Conservation (phyloP, 2,888 invertebrate genomes). For the Lithosia quadra region DNA sequence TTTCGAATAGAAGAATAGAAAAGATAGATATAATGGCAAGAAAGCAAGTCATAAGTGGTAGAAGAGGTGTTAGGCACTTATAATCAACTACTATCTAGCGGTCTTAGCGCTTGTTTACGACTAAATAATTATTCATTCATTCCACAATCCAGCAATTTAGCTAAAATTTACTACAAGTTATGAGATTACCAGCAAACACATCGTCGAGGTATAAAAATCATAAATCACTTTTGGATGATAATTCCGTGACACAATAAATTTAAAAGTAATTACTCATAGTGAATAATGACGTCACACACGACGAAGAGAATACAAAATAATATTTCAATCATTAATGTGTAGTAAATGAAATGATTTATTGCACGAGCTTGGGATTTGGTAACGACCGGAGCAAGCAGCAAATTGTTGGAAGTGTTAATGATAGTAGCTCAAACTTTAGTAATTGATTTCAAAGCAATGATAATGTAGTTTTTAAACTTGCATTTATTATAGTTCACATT, state of each 20-base stretch:
- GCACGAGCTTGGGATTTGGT: slow-evolving; percentile 8
- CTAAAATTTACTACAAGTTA: too few species aligned
- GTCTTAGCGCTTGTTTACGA: too few species aligned
- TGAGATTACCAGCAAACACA: background rate
- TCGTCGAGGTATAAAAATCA: slow-evolving; percentile 11
- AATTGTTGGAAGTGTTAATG: background rate
- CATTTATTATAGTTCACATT: too few species aligned
- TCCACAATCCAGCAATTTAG: background rate
- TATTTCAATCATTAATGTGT: slow-evolving; percentile 47
- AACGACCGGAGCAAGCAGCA: slow-evolving; percentile 22
- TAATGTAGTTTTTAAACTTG: background rate
- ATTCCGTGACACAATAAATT: slow-evolving; percentile 40
- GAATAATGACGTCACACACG: slow-evolving; percentile 43
- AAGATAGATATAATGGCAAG: too few species aligned
- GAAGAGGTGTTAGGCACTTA: too few species aligned
- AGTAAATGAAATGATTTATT: slow-evolving; percentile 52
- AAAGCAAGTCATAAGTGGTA: too few species aligned
- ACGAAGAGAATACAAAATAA: slow-evolving; percentile 40
- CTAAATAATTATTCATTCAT: too few species aligned
- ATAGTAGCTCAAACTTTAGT: background rate
- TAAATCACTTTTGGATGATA: slow-evolving; percentile 34
- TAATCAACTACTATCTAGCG: too few species aligned
- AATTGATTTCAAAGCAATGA: background rate
- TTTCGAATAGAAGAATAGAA: too few species aligned
- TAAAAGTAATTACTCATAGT: slow-evolving; percentile 49